Evolutionary conservation across 53 echinoderm and acorn worm species (phyloP).

Genomic region (Echinarachnius parma): DNA sequence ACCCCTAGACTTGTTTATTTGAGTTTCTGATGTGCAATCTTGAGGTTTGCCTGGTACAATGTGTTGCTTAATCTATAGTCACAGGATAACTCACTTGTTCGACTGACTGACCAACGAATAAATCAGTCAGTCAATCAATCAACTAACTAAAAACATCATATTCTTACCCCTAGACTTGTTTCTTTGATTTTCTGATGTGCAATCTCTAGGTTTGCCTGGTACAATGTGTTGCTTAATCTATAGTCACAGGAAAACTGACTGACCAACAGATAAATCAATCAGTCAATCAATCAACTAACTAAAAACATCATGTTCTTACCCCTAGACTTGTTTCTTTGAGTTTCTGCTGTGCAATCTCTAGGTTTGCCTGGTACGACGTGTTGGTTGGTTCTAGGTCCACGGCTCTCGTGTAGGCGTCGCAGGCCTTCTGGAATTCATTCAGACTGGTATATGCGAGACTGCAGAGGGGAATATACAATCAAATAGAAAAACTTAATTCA

Average conservation of each 20-base stretch:
- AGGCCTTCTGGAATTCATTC: constrained; percentile 73
- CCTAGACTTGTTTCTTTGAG: constrained; percentile 72
- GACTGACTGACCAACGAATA: background rate
- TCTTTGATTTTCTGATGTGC: constrained; percentile 90
- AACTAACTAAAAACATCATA: background rate
- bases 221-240: constrained; percentile 60
- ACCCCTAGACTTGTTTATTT: constrained; percentile 75
- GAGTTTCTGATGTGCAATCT: constrained; percentile 91
- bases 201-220: constrained; percentile 80
- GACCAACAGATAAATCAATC: no score
- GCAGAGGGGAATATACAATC: background rate
- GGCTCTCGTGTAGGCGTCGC: constrained; percentile 85
- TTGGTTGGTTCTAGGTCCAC: constrained; percentile 88
- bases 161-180: constrained; percentile 71
- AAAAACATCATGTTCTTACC: constrained; percentile 46
- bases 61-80: constrained; percentile 44
- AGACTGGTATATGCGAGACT: constrained; percentile 88
- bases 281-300: no score
- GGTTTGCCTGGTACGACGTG: constrained; percentile 77
- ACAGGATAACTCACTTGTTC: no score
- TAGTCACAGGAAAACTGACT: background rate
- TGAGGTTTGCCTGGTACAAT: constrained; percentile 77
- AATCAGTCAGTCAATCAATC: no score
- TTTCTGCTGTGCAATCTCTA: constrained; percentile 90
- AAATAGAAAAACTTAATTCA: background rate